These are phyloP conservation scores for Hydrotaea diabolus DNA, from an alignment of 2,888 invertebrate genomes.

Conservation along the genomic window DNA sequence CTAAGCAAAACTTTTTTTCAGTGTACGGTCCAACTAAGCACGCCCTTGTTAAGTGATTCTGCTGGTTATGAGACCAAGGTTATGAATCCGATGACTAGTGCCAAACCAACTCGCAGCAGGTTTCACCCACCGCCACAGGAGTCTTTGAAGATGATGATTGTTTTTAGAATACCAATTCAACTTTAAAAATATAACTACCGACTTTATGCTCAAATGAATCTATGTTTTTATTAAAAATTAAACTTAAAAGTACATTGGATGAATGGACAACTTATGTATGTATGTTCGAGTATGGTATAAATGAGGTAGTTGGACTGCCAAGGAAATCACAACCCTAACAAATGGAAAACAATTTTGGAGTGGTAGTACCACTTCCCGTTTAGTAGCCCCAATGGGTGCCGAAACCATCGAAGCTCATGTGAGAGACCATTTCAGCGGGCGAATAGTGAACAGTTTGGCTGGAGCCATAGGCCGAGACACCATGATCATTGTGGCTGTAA, in stretches of 20 bases:
- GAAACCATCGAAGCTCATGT: constrained; percentile 85
- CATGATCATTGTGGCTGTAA: constrained; percentile 78
- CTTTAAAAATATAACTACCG: too few species aligned
- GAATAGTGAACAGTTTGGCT: constrained; percentile 80
- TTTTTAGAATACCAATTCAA: too few species aligned
- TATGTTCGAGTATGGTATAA: too few species aligned
- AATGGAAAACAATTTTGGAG: constrained; percentile 36
- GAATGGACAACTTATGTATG: not conserved
- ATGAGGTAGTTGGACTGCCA: constrained; percentile 10
- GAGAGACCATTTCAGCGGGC: constrained; percentile 85
- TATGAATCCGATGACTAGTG: too few species aligned
- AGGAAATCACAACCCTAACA: not conserved
- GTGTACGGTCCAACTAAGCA: too few species aligned
- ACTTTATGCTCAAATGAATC: not conserved
- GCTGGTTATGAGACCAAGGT: too few species aligned
- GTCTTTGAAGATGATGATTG: too few species aligned
- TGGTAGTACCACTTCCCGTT: constrained; percentile 67
- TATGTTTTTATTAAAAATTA: not conserved
- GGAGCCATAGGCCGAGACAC: constrained; percentile 76
- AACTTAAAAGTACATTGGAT: constrained; percentile 1
- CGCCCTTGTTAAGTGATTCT: too few species aligned
- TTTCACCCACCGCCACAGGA: too few species aligned
- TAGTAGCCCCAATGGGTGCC: constrained; percentile 86
- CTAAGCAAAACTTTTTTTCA: too few species aligned
- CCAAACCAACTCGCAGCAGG: too few species aligned